phyloP scores from a whole-genome alignment of 2,113 vertebrate species.

The Notechis scutatus region DNA sequence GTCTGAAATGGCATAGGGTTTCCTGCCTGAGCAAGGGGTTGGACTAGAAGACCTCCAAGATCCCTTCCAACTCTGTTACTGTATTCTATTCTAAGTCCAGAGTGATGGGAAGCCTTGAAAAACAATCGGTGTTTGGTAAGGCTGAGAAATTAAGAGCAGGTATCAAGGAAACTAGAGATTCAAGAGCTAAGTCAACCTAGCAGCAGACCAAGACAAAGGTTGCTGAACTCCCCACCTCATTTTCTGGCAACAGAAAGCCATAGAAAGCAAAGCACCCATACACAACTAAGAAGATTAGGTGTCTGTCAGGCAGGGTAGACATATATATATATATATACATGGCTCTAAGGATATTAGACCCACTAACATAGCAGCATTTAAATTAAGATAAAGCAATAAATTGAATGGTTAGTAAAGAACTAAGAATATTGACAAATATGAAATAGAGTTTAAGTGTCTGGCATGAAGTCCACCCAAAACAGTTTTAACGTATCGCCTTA shows the following conservation, averaged over 20 bases:
- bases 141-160: too few species aligned
- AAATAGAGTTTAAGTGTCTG: not conserved
- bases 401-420: not conserved
- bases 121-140: not conserved
- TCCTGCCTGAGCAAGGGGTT: too few species aligned
- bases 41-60: too few species aligned
- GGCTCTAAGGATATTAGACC: too few species aligned
- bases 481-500: too few species aligned
- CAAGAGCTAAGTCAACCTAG: not conserved
- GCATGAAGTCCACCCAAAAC: too few species aligned
- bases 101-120: not conserved
- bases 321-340: too few species aligned
- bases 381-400: not conserved
- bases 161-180: not conserved
- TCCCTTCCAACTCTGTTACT: too few species aligned
- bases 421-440: not conserved
- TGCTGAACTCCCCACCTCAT: not conserved
- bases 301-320: not conserved
- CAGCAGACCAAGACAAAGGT: not conserved
- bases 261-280: not conserved
- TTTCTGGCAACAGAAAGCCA: not conserved
- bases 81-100: not conserved
- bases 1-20: too few species aligned
- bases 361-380: not conserved
- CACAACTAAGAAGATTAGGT: not conserved